phyloP scores from a whole-genome alignment of 2,888 invertebrate genomes.

The Diarsia brunnea region DNA sequence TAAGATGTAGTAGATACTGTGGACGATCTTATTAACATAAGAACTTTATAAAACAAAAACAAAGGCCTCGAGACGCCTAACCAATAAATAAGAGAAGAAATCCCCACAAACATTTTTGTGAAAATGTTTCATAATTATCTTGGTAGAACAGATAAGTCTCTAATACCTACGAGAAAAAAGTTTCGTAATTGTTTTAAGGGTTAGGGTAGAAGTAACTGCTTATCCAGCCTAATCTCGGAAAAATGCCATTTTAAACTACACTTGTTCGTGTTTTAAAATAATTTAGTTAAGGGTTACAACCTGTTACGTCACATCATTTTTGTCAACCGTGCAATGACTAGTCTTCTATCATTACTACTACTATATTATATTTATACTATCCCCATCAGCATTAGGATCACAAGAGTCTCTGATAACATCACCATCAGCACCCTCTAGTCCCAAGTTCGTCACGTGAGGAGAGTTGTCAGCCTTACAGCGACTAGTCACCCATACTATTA shows the following conservation, averaged over 20 bases:
- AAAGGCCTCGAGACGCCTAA: conserved; percentile 9
- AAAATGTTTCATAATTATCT: background rate
- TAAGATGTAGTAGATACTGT: conserved; percentile 17
- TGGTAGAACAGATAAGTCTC: background rate
- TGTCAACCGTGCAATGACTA: too few relatives aligned
- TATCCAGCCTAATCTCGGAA: background rate
- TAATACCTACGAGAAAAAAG: background rate
- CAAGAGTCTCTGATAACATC: background rate
- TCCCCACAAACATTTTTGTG: conserved; percentile 1
- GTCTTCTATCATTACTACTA: too few relatives aligned
- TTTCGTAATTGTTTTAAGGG: background rate
- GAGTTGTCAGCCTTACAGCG: background rate
- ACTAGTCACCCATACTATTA: background rate
- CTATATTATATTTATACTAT: background rate
- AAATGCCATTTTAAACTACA: background rate
- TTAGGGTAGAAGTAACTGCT: background rate
- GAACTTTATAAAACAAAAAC: conserved; percentile 32
- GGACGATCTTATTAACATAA: conserved; percentile 34
- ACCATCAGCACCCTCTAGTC: background rate
- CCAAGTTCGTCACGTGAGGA: background rate
- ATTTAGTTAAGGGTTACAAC: background rate
- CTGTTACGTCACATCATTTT: too few relatives aligned
- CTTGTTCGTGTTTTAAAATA: background rate
- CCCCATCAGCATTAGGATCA: background rate
- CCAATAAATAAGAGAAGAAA: conserved; percentile 24